Evolutionary conservation across 2,113 vertebrate genomes (phyloP), one percentile per base, ranked within the genome.

Genomic region (Mesitornis unicolor): DNA sequence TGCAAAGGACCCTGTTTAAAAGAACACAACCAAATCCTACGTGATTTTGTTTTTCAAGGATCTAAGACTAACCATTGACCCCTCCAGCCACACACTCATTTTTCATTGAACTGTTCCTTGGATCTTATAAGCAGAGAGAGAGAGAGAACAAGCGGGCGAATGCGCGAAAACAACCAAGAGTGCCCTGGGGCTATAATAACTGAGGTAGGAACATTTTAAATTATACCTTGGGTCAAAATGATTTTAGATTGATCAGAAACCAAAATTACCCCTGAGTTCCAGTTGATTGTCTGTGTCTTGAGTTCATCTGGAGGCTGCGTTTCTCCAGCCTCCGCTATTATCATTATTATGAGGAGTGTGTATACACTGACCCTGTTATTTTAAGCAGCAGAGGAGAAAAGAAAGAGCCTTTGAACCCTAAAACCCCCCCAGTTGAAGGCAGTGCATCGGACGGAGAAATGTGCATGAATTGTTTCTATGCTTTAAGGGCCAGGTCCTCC

Each of bases 221-320:
- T 97, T 96, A 95, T 93, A 96, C 94, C 95, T 96, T 95, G 92
- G 97, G 95, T 96, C 96, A 97, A 94, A 96, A 95, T 96, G 93
- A 93, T 96, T 97, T 96, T 89, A 94, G 92, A 96, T 91, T 95
- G 96, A 97, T 96, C 97, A 95, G 95, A 93, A 94, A 95, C 71
- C 20, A 91, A 90, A 96, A 96, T 96, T 95, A 95, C 84, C 95
- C 90, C 50, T 3, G 95, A 94, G 91, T 94, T 95, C 56, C 92
- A 86, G 84, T 25, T 97, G 93, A 95, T 95, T 95, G 92, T 95
- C 92, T 95, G 65, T 71, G 91, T 75, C 91, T 81, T 26, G 73
- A 90, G 95, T 95, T 95, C 93, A 93, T 93, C 95, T 43, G 15
- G 68, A 94, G 95, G 95, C 94, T 94, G 87, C 19, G 0, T 90